Conservation (phyloP, 2,113 vertebrate genomes). For the Trematomus loennbergii region DNA sequence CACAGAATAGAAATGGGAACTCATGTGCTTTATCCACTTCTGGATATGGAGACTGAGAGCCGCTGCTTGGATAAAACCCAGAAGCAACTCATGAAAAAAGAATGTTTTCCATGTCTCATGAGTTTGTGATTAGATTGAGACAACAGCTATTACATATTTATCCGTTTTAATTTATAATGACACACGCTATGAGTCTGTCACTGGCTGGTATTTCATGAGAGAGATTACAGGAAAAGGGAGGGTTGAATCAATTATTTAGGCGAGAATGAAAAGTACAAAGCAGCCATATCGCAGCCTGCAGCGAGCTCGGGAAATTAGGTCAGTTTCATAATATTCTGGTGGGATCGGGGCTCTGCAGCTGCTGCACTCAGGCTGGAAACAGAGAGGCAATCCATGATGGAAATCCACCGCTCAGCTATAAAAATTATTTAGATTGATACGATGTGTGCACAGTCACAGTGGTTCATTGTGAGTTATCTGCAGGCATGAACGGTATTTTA, state of each 20-base stretch:
- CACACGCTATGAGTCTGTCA: slow-evolving; percentile 55
- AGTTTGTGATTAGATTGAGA: slow-evolving; percentile 57
- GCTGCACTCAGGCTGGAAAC: slow-evolving; percentile 55
- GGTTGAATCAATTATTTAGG: slow-evolving; percentile 83
- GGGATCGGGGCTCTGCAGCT: slow-evolving; percentile 70
- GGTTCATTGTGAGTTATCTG: slow-evolving; percentile 29
- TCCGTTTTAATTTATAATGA: slow-evolving; percentile 73
- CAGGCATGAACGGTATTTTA: background rate
- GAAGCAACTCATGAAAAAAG: slow-evolving; percentile 13
- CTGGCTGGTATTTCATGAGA: slow-evolving; percentile 51
- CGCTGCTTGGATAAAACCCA: slow-evolving; percentile 25
- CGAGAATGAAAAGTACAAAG: slow-evolving; percentile 80
- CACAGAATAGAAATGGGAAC: slow-evolving; percentile 27
- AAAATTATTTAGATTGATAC: slow-evolving; percentile 47
- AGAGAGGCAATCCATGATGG: slow-evolving; percentile 34
- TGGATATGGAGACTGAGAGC: background rate
- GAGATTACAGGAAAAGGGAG: slow-evolving; percentile 68
- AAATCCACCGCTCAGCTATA: slow-evolving; percentile 40
- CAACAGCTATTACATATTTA: slow-evolving; percentile 68
- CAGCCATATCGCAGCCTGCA: slow-evolving; percentile 69
- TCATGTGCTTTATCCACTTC: background rate
- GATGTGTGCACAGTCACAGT: slow-evolving; percentile 6
- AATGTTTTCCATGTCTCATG: slow-evolving; percentile 3
- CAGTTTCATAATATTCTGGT: slow-evolving; percentile 78
- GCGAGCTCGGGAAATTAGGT: slow-evolving; percentile 76